phyloP scores from a whole-genome alignment of 2,888 invertebrate species.

The Rhamnusium bicolor region DNA sequence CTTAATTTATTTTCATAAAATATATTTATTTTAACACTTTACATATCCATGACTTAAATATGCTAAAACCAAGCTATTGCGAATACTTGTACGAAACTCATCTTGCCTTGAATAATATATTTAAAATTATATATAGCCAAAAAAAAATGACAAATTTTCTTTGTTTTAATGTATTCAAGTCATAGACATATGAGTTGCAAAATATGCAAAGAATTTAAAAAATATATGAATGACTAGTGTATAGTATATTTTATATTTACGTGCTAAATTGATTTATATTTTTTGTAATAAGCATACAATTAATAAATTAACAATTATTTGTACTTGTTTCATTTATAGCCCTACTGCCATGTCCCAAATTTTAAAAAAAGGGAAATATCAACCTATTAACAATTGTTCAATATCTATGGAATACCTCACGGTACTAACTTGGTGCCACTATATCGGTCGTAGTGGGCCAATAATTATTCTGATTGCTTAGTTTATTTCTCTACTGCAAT shows the following conservation, averaged over 20 bases:
- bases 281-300: slow-evolving; percentile 25
- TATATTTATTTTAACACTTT: background rate
- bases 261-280: slow-evolving; percentile 25
- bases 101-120: no score
- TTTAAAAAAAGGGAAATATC: no score
- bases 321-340: background rate
- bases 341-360: no score
- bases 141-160: background rate
- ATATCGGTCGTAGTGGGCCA: no score
- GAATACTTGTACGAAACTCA: no score
- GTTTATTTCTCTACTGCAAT: no score
- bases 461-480: no score
- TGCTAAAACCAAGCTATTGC: background rate
- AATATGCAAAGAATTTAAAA: background rate
- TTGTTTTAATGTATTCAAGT: slow-evolving; percentile 7
- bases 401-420: no score
- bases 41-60: slow-evolving; percentile 1
- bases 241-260: slow-evolving; percentile 17
- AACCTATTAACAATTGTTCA: no score
- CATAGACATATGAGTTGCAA: background rate
- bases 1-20: slow-evolving; percentile 20
- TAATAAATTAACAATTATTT: slow-evolving; percentile 20
- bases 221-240: background rate
- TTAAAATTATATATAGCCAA: background rate
- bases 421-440: no score